phyloP scores from a whole-genome alignment of 2,113 vertebrate species.

The Neotoma lepida region DNA sequence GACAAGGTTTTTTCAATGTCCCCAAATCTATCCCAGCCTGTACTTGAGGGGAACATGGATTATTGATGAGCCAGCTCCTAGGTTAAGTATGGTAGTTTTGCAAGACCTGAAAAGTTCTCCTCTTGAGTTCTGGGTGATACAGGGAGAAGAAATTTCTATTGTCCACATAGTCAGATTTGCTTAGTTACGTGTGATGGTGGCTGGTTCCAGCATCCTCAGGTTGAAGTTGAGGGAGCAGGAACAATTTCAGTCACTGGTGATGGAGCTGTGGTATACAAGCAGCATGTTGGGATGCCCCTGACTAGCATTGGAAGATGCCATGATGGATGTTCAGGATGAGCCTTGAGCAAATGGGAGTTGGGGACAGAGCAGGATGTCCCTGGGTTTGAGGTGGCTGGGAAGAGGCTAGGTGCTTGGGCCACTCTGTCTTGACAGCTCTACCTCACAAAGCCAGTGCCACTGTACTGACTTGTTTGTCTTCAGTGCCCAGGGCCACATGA shows the following conservation, averaged over 20 bases:
- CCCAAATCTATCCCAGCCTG: background rate
- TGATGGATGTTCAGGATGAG: background rate
- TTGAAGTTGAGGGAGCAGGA: background rate
- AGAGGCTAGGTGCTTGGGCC: background rate
- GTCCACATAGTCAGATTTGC: background rate
- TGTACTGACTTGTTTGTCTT: background rate
- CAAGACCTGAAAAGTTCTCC: background rate
- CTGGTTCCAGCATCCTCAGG: background rate
- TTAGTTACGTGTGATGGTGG: background rate
- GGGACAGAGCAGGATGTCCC: background rate
- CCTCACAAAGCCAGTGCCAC: too few relatives aligned
- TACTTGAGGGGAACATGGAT: background rate
- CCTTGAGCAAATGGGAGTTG: background rate
- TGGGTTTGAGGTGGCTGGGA: background rate
- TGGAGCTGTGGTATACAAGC: background rate
- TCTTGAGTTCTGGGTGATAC: background rate
- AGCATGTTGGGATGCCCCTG: background rate
- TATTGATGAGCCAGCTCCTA: background rate
- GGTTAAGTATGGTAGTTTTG: background rate
- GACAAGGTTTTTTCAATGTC: background rate
- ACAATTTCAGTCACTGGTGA: background rate
- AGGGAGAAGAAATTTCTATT: background rate
- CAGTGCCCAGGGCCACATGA: background rate
- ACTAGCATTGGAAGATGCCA: too few relatives aligned
- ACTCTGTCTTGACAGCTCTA: background rate